Base-by-base conservation (phyloP, 2,888 invertebrate species). In the Pocota personata region DNA sequence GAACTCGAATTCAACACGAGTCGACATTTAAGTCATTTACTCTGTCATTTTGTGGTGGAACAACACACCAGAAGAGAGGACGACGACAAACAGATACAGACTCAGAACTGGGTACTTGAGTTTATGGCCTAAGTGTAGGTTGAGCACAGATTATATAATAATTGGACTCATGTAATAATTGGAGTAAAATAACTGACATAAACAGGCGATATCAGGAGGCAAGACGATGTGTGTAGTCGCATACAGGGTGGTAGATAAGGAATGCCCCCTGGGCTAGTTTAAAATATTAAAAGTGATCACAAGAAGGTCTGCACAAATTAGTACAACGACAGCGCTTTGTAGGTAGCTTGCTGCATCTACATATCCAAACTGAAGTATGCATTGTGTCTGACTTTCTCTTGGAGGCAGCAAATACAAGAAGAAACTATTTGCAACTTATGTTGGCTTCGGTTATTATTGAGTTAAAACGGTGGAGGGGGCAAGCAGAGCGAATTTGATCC, bases 21-120 rank as follows among this genome's bases (percentile, higher is more conserved):
- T 80, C 84, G 80, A 84, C 84, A 80, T 75, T 84, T 80, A 84
- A 84, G 84, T 80, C 84, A 84, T 84, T 84, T 75, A 71, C 80
- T 80, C 80, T 80, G 75, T 80, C 69, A 84, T 76, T 84, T 84
- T 84, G 75, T 80, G 75, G 79, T 75, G 37, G 55, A 43, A 69
- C 66, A 67, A 37, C 14, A 71, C 24, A 27, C 48, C 60, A 30
- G 43, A 14, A 52, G 30, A 55, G 40, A 12, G 19, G 16, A 19
- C 58, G 46, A 64, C 64, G 62, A 73, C 60, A 52, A 64, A 35
- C 35, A 52, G 43, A 37, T 4, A 75, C 52, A 69, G 14, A 52
- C 52, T 48, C 55, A 46, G 60, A 55, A 55, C 50, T 76, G 69
- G 80, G 84, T 69, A 71, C 79, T 84, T 60, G 43, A 69, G 75